Evolutionary conservation across 35 echinoderm and acorn worm genomes (phyloP).

Genomic region (Diadema setosum): DNA sequence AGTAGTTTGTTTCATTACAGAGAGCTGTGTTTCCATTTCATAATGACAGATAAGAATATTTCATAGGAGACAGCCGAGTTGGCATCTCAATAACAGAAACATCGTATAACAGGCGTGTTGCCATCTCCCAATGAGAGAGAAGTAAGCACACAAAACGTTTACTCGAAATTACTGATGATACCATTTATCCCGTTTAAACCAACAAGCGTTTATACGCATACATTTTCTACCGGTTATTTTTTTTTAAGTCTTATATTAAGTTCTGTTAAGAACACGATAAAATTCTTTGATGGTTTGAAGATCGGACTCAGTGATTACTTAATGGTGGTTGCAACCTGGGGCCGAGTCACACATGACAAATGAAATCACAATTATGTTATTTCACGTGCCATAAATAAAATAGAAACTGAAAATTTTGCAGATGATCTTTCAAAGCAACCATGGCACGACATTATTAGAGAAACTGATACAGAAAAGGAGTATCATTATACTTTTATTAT

Average conservation of each 20-base stretch:
- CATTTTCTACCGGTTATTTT: no score
- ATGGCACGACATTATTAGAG: not conserved
- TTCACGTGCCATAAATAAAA: not conserved
- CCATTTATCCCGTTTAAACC: not conserved
- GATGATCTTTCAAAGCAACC: not conserved
- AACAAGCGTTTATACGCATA: not conserved
- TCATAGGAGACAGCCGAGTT: no score
- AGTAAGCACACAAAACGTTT: not conserved
- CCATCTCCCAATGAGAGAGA: no score
- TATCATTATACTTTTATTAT: no score
- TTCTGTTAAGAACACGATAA: not conserved
- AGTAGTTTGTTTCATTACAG: no score
- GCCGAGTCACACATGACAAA: not conserved
- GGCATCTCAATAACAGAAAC: no score
- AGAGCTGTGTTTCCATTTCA: no score
- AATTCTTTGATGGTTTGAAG: not conserved
- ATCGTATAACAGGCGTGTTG: no score
- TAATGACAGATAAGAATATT: no score
- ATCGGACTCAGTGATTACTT: not conserved
- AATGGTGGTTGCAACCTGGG: not conserved
- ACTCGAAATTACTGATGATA: not conserved
- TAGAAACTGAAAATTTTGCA: not conserved
- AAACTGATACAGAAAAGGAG: not conserved
- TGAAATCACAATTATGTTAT: not conserved
- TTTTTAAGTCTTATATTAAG: not conserved